phyloP scores from a whole-genome alignment of 2,113 vertebrate genomes.

The Ariopsis seemanni region DNA sequence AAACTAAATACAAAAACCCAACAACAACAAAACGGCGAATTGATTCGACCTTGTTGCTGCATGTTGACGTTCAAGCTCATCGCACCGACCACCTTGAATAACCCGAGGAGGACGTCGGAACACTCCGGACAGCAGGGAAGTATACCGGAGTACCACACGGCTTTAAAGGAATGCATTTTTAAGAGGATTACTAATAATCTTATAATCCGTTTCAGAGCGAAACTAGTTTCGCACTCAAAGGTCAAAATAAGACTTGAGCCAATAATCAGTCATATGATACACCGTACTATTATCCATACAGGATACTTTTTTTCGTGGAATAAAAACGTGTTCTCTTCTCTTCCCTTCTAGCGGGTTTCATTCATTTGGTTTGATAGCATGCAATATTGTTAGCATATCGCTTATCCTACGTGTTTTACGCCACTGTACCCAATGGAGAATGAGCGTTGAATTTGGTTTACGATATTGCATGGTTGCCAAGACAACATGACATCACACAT shows the following conservation, averaged over 20 bases:
- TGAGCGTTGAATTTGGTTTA: too few species aligned
- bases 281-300: neutral
- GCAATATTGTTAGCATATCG: too few species aligned
- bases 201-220: conserved; percentile 36
- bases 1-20: neutral
- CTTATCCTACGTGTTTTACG: too few species aligned
- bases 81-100: neutral
- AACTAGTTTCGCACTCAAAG: conserved; percentile 2
- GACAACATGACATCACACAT: too few species aligned
- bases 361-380: too few species aligned
- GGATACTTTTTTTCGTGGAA: too few species aligned
- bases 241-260: neutral
- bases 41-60: neutral
- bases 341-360: too few species aligned
- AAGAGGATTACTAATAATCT: conserved; percentile 42
- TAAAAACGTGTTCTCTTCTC: too few species aligned
- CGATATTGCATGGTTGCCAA: too few species aligned
- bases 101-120: neutral
- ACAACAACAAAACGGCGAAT: neutral
- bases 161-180: conserved; percentile 46
- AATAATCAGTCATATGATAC: conserved; percentile 15
- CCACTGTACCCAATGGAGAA: too few species aligned
- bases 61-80: neutral
- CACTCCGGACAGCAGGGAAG: neutral
- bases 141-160: neutral